Percentiles rank a stretch among this genome's conserved stretches.
These are phyloP conservation scores for Scolanthus callimorphus DNA, from an alignment of 92 coral and sea anemone genomes.

Conservation along the genomic window DNA sequence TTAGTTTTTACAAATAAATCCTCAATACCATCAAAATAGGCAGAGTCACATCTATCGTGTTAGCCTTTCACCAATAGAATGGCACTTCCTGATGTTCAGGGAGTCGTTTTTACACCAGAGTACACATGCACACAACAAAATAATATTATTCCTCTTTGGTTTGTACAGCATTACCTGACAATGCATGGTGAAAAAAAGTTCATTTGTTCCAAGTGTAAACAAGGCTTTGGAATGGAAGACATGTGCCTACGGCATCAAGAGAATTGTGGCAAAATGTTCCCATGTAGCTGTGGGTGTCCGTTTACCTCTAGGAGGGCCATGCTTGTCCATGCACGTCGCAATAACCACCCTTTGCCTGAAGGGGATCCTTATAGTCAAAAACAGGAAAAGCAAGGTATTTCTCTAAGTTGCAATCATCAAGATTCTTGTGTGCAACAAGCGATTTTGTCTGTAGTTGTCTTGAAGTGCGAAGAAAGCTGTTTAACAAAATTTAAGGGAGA, in stretches of 20 bases:
- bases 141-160: neutral
- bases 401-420: too few relatives aligned
- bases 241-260: constrained; percentile 85
- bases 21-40: neutral
- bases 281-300: constrained; percentile 92
- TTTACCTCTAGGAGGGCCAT: constrained; percentile 84
- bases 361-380: neutral
- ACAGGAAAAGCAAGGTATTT: neutral
- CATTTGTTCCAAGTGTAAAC: constrained; percentile 67
- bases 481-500: too few relatives aligned
- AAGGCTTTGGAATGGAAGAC: constrained; percentile 83
- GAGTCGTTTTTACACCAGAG: too few relatives aligned
- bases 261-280: constrained; percentile 84
- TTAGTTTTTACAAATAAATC: neutral
- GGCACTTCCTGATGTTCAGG: too few relatives aligned
- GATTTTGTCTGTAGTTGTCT: too few relatives aligned
- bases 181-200: constrained; percentile 90
- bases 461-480: too few relatives aligned
- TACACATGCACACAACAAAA: too few relatives aligned
- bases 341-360: constrained; percentile 60
- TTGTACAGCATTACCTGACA: constrained; percentile 93
- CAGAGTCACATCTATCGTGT: too few relatives aligned
- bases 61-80: too few relatives aligned
- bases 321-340: constrained; percentile 78
- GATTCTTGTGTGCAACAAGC: too few relatives aligned